Conservation (phyloP, 2,113 vertebrate species). For the Phoenicopterus ruber region DNA sequence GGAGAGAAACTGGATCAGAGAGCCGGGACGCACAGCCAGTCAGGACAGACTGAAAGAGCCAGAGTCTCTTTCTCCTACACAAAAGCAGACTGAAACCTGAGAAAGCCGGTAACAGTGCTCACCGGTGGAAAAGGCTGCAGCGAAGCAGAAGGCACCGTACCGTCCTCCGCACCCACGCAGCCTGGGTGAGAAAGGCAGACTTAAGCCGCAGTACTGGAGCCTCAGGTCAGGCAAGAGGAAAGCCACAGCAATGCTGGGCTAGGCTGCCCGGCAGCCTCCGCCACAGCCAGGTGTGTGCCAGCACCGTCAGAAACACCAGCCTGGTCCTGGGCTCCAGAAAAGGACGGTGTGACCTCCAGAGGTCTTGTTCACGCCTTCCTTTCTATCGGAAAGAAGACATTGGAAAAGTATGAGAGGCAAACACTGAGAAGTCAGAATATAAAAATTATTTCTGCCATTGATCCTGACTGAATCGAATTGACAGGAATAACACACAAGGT, state of each 20-base stretch:
- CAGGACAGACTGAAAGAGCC: not conserved
- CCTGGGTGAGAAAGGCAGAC: not conserved
- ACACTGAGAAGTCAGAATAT: not conserved
- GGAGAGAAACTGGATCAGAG: not conserved
- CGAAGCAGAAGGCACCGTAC: not conserved
- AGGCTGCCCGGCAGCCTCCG: not conserved
- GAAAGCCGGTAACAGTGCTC: not conserved
- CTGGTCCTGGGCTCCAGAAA: not conserved
- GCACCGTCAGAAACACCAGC: not conserved
- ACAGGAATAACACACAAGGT: not conserved
- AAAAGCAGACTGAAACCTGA: not conserved
- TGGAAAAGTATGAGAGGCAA: not conserved
- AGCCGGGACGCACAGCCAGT: not conserved
- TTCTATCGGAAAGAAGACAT: not conserved
- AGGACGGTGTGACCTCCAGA: not conserved
- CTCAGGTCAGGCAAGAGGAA: not conserved
- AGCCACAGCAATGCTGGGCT: not conserved
- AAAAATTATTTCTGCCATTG: not conserved
- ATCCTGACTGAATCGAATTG: not conserved
- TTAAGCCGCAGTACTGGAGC: not conserved
- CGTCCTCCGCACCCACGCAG: not conserved
- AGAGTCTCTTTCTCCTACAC: not conserved
- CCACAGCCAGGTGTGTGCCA: not conserved
- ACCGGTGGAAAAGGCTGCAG: not conserved
- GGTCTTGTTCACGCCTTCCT: not conserved